Evolutionary conservation across 2,797 vertebrate genomes (phyloP), one percentile per base, ranked within the genome.

Genomic region (Phoeniculus purpureus): DNA sequence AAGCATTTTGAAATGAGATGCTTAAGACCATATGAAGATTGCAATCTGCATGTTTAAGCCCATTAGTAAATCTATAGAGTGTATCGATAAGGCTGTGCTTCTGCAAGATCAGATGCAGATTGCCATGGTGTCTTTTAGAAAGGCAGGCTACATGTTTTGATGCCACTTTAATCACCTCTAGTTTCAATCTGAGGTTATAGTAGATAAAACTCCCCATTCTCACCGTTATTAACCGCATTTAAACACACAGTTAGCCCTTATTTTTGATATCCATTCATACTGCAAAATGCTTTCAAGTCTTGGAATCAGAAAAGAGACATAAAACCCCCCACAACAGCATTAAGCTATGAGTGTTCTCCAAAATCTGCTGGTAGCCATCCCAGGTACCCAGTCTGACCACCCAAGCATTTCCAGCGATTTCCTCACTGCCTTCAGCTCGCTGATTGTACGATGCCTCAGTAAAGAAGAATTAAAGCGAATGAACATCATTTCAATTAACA

Each of bases 251-350:
- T 73, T 74, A 61, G 21, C 37, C 55, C 23, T 78, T 87, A 50
- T n/a, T 50, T 25, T 64, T 40, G 67, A 71, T 50, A 91, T 22
- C 37, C 31, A 68, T 58, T 91, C 55, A 61, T 55, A 54, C 8
- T n/a, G 18, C 23, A 64, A 79, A 92, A 88, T n/a, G 47, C 45
- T 85, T 92, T 82, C 73, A 68, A 56, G 19, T 26, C 47, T 72
- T 83, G 70, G 47, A 91, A 83, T 20, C 22, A 81, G 88, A 91
- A 91, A 85, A 95, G 91, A 94, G 91, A 93, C 88, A 92, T 90
- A 91, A 95, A 93, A 77, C 10, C 12, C 12, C 17, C 19, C 48
- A 26, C 14, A 75, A 79, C 0, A 60, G 9, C 25, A 80, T 76
- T 55, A 81, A 62, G 45, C 25, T 40, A 8, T 54, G 51, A 92